Conservation (phyloP, 2,797 vertebrate species). For the Chrosomus eos region DNA sequence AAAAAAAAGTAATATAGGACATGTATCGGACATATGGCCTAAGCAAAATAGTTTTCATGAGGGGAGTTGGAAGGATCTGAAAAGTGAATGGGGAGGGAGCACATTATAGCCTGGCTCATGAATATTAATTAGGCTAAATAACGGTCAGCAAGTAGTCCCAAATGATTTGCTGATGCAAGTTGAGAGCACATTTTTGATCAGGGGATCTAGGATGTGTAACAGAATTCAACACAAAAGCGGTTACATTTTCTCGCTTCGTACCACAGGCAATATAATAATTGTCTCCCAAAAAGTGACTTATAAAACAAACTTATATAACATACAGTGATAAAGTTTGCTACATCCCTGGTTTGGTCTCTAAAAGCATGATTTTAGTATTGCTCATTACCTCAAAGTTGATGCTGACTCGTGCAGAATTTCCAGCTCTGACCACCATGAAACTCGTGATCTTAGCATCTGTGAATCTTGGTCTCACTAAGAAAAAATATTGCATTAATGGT, state of each 20-base stretch:
- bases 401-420: constrained; percentile 81
- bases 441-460: constrained; percentile 81
- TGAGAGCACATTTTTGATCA: not conserved
- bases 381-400: constrained; percentile 86
- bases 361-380: not conserved
- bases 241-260: not conserved
- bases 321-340: not conserved
- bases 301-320: not conserved
- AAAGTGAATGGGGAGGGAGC: not conserved
- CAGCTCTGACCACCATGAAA: constrained; percentile 83
- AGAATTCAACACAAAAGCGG: not conserved
- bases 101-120: not conserved
- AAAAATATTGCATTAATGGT: not conserved
- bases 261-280: not conserved
- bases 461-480: constrained; percentile 85
- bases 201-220: not conserved
- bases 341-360: constrained; percentile 2
- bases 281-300: not conserved
- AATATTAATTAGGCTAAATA: not conserved
- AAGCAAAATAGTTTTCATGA: not conserved
- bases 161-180: constrained; percentile 9
- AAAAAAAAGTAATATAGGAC: constrained; percentile 14
- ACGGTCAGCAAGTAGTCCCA: not conserved
- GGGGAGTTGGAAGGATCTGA: not conserved
- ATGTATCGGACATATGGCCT: not conserved